phyloP scores from a whole-genome alignment of 2,797 vertebrate species.

The Rhabdomys pumilio region DNA sequence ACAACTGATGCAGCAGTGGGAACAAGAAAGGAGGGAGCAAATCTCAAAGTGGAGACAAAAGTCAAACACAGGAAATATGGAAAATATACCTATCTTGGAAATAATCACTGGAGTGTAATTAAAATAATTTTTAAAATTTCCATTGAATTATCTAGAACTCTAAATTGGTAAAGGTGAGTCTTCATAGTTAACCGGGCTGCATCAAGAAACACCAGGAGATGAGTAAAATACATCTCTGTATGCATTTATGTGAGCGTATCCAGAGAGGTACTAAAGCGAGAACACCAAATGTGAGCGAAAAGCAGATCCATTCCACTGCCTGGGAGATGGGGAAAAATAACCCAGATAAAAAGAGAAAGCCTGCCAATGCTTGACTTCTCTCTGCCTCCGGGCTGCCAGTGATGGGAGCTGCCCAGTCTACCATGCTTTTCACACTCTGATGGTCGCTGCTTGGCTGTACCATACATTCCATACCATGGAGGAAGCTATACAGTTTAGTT shows the following conservation, averaged over 20 bases:
- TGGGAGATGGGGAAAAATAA: neutral
- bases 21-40: conserved; percentile 12
- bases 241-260: neutral
- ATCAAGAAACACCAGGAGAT: neutral
- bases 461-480: no score
- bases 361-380: neutral
- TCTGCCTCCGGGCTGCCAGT: neutral
- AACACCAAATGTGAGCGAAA: neutral
- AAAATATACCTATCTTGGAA: neutral
- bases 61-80: conserved; percentile 39
- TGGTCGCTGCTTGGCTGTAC: neutral
- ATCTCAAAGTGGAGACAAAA: neutral
- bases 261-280: neutral
- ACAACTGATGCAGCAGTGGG: neutral
- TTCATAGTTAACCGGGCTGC: neutral
- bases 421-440: no score
- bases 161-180: neutral
- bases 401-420: neutral
- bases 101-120: neutral
- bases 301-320: neutral
- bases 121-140: conserved; percentile 10
- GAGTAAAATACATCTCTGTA: no score
- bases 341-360: neutral
- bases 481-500: neutral
- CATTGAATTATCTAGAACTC: neutral